Evolutionary conservation across 2,888 invertebrate genomes (phyloP), one percentile per base, ranked within the genome.

Genomic region (Heliconius erato): DNA sequence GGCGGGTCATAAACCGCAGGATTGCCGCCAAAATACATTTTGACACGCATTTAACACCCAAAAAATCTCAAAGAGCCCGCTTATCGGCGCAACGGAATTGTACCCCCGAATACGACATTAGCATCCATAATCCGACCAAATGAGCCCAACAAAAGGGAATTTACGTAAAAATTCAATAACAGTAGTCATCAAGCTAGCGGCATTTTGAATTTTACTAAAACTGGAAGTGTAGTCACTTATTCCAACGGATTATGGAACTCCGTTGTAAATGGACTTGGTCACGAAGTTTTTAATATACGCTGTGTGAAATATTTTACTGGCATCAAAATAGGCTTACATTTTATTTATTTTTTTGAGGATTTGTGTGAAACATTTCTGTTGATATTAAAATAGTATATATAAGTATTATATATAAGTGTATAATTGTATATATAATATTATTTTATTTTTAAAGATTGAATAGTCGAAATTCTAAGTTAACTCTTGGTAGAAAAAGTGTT

Each of bases 161-260:
- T 93, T 92, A 91, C 91, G 91, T 91, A 90, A 91, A 92, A 92
- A 89, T 90, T 88, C 88, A 90, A 91, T 92, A 91, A 89, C 87
- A 88, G 86, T 83, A 86, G 88, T 87, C 88, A 89, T 91, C 89
- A 88, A 82, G 84, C 83, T 85, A 81, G 84, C 79, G 85, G 84
- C 78, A 85, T 85, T 87, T 86, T 82, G 85, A 83, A 84, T 85
- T 85, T 85, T 80, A 85, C 83, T 82, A 82, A 83, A 79, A 81
- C 72, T 79, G 84, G 83, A 84, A 85, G 84, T 84, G 82, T 86
- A 82, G 40, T 72, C 79, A 79, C 82, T 84, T 83, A 82, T 83
- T 81, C 44, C 83, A 81, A 74, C 74, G 77, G 77, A 72, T 80
- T 78, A 69, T 74, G 54, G 79, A 79, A 80, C 63, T 78, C 44